Conservation (phyloP, 2,797 vertebrate species). For the Heliangelus exortis region DNA sequence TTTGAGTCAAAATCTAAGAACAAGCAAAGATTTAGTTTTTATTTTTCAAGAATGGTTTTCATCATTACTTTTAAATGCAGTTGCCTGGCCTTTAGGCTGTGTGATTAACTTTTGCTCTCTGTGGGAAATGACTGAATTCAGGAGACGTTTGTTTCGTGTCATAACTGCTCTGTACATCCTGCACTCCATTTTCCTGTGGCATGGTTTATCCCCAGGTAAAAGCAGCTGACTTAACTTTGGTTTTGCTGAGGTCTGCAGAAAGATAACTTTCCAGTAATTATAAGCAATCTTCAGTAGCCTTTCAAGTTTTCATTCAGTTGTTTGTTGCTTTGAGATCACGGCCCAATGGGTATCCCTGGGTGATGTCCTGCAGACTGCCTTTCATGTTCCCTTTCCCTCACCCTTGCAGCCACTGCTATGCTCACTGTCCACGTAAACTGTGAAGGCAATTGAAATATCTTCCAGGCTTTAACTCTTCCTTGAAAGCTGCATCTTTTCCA, state of each 20-base stretch:
- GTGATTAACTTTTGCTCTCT: conserved; percentile 42
- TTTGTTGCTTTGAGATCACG: background rate
- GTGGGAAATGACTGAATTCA: conserved; percentile 51
- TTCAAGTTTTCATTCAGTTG: background rate
- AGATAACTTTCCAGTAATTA: background rate
- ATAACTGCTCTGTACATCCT: background rate
- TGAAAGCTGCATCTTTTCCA: background rate
- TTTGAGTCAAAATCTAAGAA: conserved; percentile 20
- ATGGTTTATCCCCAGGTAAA: background rate
- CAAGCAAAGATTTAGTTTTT: conserved; percentile 1
- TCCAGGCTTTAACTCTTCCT: fast-evolving
- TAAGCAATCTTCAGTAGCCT: background rate
- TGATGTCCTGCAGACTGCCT: background rate
- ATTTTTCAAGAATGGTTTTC: conserved; percentile 25
- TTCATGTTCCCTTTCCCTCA: background rate
- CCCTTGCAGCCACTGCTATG: background rate
- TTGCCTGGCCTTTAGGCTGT: conserved; percentile 32
- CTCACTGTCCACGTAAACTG: background rate
- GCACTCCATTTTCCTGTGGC: background rate
- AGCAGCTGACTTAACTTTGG: background rate
- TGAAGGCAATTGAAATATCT: background rate
- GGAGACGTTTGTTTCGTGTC: conserved; percentile 39
- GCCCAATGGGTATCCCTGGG: background rate
- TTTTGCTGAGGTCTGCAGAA: background rate
- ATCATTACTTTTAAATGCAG: conserved; percentile 33